These are phyloP conservation scores for Caenorhabditis imperialis DNA, from an alignment of 2,888 invertebrate species.

Conservation along the genomic window DNA sequence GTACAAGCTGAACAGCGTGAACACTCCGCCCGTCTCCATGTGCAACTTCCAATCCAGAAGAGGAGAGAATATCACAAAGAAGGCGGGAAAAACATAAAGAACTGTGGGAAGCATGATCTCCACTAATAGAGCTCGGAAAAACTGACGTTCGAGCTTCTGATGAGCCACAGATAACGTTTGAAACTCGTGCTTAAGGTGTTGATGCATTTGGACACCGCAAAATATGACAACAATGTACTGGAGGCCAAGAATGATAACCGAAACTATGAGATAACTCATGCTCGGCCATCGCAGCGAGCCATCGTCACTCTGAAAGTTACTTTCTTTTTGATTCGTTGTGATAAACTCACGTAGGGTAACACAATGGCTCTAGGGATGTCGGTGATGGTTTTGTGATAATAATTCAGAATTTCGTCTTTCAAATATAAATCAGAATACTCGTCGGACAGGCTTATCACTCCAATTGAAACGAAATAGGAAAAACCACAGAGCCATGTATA, in stretches of 20 bases:
- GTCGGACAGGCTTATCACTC: background rate
- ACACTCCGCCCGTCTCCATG: background rate
- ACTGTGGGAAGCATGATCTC: constrained; percentile 6
- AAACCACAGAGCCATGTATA: background rate
- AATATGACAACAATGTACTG: constrained; percentile 21
- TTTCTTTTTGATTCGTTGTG: no score
- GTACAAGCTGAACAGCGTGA: constrained; percentile 6
- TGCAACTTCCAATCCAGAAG: background rate
- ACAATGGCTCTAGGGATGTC: background rate
- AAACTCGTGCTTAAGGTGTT: constrained; percentile 3
- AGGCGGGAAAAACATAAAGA: background rate
- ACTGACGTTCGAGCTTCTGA: constrained; percentile 17
- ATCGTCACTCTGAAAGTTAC: no score
- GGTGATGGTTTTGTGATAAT: background rate
- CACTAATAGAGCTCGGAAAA: constrained; percentile 25
- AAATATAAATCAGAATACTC: constrained; percentile 7
- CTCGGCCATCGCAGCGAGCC: background rate
- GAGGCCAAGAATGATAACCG: background rate
- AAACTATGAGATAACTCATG: background rate
- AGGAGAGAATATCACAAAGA: background rate
- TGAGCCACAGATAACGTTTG: constrained; percentile 3
- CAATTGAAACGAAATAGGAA: background rate
- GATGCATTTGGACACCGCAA: constrained; percentile 15
- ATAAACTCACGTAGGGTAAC: no score
- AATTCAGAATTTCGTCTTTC: background rate